These are phyloP conservation scores for Scaptodrosophila lebanonensis DNA, from an alignment of 1,140 invertebrate species.

Conservation along the genomic window DNA sequence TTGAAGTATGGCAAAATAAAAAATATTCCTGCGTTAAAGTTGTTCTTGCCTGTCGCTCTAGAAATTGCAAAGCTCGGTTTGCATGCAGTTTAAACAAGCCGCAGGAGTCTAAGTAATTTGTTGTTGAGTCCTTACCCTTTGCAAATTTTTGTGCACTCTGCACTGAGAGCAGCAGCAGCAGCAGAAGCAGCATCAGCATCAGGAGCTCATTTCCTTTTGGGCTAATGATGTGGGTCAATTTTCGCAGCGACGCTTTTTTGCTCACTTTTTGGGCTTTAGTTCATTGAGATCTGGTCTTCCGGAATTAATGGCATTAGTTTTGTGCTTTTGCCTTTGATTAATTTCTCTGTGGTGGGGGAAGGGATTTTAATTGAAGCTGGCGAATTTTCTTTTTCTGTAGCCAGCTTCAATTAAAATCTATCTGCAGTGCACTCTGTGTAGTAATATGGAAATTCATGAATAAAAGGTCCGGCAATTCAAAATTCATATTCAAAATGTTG, in stretches of 20 bases:
- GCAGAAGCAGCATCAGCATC: slow-evolving; percentile 38
- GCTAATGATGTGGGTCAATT: slow-evolving; percentile 74
- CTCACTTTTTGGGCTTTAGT: slow-evolving; percentile 26
- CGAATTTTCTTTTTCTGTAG: not conserved
- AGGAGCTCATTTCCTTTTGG: slow-evolving; percentile 68
- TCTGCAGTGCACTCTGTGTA: too few relatives aligned
- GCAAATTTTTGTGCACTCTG: slow-evolving; percentile 22
- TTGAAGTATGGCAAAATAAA: slow-evolving; percentile 70
- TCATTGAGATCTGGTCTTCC: slow-evolving; percentile 70
- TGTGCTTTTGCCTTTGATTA: slow-evolving; percentile 74
- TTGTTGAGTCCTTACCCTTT: slow-evolving; percentile 44
- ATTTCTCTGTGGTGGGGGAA: slow-evolving; percentile 34
- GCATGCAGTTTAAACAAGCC: too few relatives aligned
- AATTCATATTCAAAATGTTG: too few relatives aligned
- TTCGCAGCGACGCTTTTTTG: slow-evolving; percentile 46
- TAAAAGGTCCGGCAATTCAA: too few relatives aligned
- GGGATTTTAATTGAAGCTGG: slow-evolving; percentile 13
- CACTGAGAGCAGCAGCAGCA: slow-evolving; percentile 14
- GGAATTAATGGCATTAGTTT: slow-evolving; percentile 75
- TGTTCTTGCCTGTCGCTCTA: slow-evolving; percentile 27
- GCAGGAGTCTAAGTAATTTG: slow-evolving; percentile 46
- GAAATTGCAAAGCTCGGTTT: too few relatives aligned
- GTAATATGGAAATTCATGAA: too few relatives aligned
- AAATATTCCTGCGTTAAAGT: slow-evolving; percentile 59
- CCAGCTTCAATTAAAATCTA: too few relatives aligned